Conservation (phyloP, 2,888 invertebrate species). For the Arrhopalites spinosus region DNA sequence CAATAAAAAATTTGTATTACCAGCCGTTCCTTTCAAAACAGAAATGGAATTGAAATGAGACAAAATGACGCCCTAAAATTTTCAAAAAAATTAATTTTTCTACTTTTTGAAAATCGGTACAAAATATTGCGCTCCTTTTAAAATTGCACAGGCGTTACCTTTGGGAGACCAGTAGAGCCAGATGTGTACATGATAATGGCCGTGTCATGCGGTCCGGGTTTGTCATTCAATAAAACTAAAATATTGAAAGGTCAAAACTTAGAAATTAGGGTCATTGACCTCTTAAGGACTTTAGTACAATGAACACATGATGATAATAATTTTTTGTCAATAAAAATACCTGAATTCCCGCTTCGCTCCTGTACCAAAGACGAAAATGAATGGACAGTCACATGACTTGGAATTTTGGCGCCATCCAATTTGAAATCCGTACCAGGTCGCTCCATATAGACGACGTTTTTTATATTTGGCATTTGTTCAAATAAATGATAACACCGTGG, state of each 20-base stretch:
- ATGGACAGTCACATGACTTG: slow-evolving; percentile 36
- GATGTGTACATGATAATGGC: slow-evolving; percentile 99
- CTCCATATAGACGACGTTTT: slow-evolving; percentile 83
- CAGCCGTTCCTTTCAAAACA: slow-evolving; percentile 69
- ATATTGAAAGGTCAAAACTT: slow-evolving; percentile 38
- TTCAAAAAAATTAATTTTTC: no score
- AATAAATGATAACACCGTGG: slow-evolving; percentile 85
- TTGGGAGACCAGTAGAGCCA: slow-evolving; percentile 93
- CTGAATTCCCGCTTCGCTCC: no score
- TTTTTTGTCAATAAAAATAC: no score
- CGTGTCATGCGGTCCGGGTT: slow-evolving; percentile 71
- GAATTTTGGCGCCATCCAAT: slow-evolving; percentile 27
- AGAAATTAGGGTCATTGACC: slow-evolving; percentile 36
- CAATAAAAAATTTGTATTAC: not conserved
- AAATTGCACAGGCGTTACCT: slow-evolving; percentile 60
- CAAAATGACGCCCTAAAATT: slow-evolving; percentile 80
- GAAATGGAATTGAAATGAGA: slow-evolving; percentile 81
- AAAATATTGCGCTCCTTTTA: no score
- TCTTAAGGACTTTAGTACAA: no score
- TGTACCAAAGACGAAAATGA: not conserved
- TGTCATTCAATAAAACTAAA: slow-evolving; percentile 64
- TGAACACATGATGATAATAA: no score
- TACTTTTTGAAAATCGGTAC: no score
- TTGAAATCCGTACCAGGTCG: not conserved
- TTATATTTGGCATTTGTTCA: slow-evolving; percentile 72